phyloP scores from a whole-genome alignment of 1,140 invertebrate genomes.

The Mizuhopecten yessoensis region DNA sequence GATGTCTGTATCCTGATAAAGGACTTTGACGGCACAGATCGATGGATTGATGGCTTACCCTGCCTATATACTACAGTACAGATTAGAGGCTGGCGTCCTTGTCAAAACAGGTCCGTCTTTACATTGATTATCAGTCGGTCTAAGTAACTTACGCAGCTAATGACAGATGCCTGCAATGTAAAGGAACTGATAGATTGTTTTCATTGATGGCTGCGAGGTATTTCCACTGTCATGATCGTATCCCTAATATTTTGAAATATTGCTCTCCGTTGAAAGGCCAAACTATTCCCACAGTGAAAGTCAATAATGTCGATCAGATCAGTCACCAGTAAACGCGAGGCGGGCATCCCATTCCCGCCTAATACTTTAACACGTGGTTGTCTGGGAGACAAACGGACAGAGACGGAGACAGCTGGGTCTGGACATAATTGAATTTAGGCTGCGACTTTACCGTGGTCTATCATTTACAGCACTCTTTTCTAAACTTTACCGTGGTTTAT shows the following conservation, averaged over 20 bases:
- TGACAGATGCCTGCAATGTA: background rate
- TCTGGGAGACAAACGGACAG: background rate
- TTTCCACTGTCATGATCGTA: background rate
- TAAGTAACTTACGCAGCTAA: background rate
- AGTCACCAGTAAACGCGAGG: background rate
- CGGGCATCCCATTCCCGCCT: background rate
- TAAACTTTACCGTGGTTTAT: no score
- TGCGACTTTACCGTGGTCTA: no score
- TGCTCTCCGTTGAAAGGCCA: conserved; percentile 9
- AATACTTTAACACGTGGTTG: background rate
- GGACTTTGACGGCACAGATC: background rate
- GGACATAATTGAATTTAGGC: background rate
- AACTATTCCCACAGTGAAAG: background rate
- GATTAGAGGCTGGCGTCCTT: background rate
- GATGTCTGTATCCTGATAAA: background rate
- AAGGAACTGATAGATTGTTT: background rate
- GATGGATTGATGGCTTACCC: background rate
- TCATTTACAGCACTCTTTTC: no score
- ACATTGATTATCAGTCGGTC: conserved; percentile 13
- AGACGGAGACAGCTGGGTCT: background rate
- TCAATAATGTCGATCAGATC: background rate
- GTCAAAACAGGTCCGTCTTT: background rate
- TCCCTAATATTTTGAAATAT: conserved; percentile 28
- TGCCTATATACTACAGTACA: background rate
- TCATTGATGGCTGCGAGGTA: background rate